Conservation (phyloP, 2,113 vertebrate species). For the Podarcis cretensis region DNA sequence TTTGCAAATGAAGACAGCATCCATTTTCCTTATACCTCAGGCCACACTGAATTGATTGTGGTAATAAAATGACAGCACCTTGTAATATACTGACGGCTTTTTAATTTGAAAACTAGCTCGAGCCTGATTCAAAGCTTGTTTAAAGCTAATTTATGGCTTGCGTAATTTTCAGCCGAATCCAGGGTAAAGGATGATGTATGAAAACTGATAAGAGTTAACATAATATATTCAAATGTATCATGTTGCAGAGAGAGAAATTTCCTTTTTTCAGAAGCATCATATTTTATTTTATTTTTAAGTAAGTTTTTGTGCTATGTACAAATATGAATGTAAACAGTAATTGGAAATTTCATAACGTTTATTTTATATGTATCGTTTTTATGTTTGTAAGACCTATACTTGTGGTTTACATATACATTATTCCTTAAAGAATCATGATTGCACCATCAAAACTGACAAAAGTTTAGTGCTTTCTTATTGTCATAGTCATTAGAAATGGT, state of each 20-base stretch:
- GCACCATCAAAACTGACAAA: background rate
- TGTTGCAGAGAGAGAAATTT: slow-evolving; percentile 39
- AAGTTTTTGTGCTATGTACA: slow-evolving; percentile 20
- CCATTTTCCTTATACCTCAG: slow-evolving; percentile 79
- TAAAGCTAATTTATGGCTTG: slow-evolving; percentile 88
- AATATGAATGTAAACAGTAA: slow-evolving; percentile 1
- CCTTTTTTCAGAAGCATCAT: slow-evolving; percentile 24
- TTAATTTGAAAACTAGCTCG: slow-evolving; percentile 86
- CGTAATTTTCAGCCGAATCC: slow-evolving; percentile 73
- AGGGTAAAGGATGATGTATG: slow-evolving; percentile 77
- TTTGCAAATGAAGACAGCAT: slow-evolving; percentile 82
- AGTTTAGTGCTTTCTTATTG: fast-evolving
- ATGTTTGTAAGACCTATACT: slow-evolving; percentile 8
- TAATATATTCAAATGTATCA: slow-evolving; percentile 76
- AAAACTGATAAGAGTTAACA: slow-evolving; percentile 74
- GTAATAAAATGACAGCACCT: slow-evolving; percentile 89
- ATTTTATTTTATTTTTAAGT: slow-evolving; percentile 15
- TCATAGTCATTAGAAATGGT: background rate
- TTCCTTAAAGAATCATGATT: background rate
- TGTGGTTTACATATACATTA: background rate
- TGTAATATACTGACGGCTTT: slow-evolving; percentile 85
- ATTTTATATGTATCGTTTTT: slow-evolving; percentile 34
- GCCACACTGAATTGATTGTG: slow-evolving; percentile 87
- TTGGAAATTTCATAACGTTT: slow-evolving; percentile 34
- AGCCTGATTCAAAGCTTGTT: slow-evolving; percentile 84